Evolutionary conservation across 2,113 vertebrate genomes (phyloP), one percentile per base, ranked within the genome.

Genomic region (Heloderma charlesbogerti): DNA sequence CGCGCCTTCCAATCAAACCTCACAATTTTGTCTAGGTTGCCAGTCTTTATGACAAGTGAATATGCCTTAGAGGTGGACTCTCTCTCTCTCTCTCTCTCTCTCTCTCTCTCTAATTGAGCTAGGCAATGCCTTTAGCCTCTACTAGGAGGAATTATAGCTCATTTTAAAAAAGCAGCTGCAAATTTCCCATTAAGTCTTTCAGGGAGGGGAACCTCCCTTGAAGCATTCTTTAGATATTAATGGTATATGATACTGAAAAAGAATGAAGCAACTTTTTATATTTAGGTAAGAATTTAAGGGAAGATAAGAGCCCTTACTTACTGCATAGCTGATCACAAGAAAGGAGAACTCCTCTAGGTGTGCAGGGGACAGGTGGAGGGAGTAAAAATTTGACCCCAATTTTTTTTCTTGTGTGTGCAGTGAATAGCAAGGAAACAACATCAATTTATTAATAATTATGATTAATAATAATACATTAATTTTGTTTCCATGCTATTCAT

Each of bases 61-160:
- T 92, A 91, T 54, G 45, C 60, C 91, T 93, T 86, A 69, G 22
- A 78, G 82, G 45, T 85, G 82, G 51, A 89, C 82, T 86, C 92
- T 96, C 91, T 94, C 84, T 87, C 88, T 94, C 37, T 82, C 92
- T 88, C 89, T 81, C 86, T 85, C 86, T 54, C 69, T 34, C 69
- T 77, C 93, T 87, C 84, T 87, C 25, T 71, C 88, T 90, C 69
- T 67, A 88, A 78, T 48, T 66, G 92, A 92, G 72, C 83, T 57
- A 88, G 72, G 88, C 90, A 93, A 96, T 96, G 97, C 97, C 97
- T 97, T 96, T 97, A 96, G 94, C 93, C 90, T 92, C 91, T 92
- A 94, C 94, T 94, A 95, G 67, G 93, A 95, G 91, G 95, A 93
- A 96, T 95, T 97, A 97, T 94, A 96, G 95, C 90, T 1, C 0